These are phyloP conservation scores for Pteria penguin DNA, from an alignment of 2,888 invertebrate species.

Conservation along the genomic window DNA sequence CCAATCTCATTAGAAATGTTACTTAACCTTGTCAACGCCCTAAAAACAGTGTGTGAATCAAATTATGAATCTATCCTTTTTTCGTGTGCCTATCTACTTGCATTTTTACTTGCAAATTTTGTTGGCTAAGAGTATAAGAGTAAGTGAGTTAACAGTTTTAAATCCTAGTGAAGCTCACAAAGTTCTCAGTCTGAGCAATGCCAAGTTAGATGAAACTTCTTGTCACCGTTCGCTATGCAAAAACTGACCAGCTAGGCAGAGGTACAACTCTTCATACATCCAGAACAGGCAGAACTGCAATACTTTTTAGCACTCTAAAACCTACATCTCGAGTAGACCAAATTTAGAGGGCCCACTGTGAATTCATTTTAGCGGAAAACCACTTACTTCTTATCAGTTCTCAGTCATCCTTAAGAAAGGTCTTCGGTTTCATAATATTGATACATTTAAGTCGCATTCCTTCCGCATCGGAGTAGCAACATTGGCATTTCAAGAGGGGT, in stretches of 20 bases:
- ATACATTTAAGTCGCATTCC: neutral
- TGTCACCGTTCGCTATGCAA: constrained; percentile 1
- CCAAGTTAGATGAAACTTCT: neutral
- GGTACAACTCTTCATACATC: neutral
- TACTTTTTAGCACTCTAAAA: neutral
- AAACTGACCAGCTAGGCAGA: neutral
- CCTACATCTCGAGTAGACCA: neutral
- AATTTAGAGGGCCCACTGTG: neutral
- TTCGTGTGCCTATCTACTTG: neutral
- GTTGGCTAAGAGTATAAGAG: no score
- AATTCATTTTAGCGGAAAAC: neutral
- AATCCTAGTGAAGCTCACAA: neutral
- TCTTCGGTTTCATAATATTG: neutral
- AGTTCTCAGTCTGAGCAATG: neutral
- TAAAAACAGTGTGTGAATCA: neutral
- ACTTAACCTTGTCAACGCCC: neutral
- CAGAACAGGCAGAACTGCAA: neutral
- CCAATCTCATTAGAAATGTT: neutral
- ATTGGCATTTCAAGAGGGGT: neutral
- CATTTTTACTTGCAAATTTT: no score
- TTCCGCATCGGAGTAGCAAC: neutral
- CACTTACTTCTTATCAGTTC: neutral
- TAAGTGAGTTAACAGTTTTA: constrained; percentile 1
- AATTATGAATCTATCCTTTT: neutral
- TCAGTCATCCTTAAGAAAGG: neutral